These are phyloP conservation scores for Pluvialis apricaria DNA, from an alignment of 2,113 vertebrate genomes.

Conservation along the genomic window DNA sequence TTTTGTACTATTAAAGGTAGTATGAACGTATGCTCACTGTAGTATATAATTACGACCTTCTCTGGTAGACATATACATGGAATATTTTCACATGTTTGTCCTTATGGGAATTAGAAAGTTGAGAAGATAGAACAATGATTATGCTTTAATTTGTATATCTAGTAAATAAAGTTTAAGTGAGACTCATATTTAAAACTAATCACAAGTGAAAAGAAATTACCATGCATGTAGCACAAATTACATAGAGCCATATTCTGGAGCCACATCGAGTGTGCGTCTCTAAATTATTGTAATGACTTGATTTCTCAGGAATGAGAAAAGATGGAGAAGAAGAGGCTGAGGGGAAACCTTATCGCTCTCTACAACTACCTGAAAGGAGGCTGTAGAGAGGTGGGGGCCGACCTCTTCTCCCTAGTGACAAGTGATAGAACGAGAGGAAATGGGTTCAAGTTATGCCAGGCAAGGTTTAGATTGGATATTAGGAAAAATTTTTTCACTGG, in stretches of 20 bases:
- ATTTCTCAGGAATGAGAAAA: neutral
- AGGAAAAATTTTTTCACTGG: too few relatives aligned
- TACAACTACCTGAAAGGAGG: too few relatives aligned
- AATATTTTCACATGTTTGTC: neutral
- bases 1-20: neutral
- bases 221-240: neutral
- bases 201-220: neutral
- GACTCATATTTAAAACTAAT: neutral
- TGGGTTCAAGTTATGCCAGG: too few relatives aligned
- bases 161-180: neutral
- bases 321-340: too few relatives aligned
- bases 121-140: neutral
- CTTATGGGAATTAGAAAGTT: neutral
- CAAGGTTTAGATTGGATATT: too few relatives aligned
- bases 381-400: too few relatives aligned
- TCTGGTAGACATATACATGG: neutral
- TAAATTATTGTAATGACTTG: neutral
- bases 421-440: too few relatives aligned
- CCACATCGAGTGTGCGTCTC: neutral
- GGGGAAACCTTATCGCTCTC: too few relatives aligned
- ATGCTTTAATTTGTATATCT: neutral
- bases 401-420: too few relatives aligned
- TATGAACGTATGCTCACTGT: neutral
- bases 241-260: neutral
- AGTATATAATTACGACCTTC: neutral